These are phyloP conservation scores for Andricus curvator DNA, from an alignment of 2,888 invertebrate species.

Conservation along the genomic window DNA sequence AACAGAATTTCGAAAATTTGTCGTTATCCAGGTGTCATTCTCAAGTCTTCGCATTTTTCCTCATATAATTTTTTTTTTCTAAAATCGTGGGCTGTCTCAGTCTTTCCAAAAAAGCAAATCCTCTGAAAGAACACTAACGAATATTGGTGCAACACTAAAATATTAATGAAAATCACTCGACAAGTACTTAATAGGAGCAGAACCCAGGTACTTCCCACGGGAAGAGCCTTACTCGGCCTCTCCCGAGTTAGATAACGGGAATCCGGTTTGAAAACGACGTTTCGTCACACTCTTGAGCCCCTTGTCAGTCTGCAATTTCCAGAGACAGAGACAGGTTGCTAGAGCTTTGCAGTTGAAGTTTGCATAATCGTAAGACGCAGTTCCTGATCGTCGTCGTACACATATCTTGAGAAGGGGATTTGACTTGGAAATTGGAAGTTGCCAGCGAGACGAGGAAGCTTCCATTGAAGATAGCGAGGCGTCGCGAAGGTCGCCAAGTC, in stretches of 20 bases:
- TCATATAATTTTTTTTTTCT: no score
- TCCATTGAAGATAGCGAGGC: constrained; percentile 38
- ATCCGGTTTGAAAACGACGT: constrained; percentile 8
- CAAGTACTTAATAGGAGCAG: neutral
- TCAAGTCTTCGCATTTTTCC: no score
- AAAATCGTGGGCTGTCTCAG: neutral
- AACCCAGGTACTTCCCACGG: neutral
- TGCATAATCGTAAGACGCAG: constrained; percentile 24
- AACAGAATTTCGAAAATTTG: no score
- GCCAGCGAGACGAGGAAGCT: constrained; percentile 32
- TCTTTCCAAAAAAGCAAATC: neutral
- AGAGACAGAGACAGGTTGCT: constrained; percentile 11
- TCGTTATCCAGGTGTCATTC: no score
- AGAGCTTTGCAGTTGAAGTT: neutral
- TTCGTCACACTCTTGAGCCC: constrained; percentile 18
- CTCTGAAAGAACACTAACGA: neutral
- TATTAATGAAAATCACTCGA: neutral
- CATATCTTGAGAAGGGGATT: neutral
- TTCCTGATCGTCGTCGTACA: neutral
- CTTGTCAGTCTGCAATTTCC: neutral
- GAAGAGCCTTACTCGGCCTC: neutral
- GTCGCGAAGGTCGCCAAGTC: constrained; percentile 44
- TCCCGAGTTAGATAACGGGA: constrained; percentile 22
- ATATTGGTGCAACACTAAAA: neutral
- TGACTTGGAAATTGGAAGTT: neutral